Conservation (phyloP, 2,797 vertebrate genomes). For the Tiaroga cobitis region DNA sequence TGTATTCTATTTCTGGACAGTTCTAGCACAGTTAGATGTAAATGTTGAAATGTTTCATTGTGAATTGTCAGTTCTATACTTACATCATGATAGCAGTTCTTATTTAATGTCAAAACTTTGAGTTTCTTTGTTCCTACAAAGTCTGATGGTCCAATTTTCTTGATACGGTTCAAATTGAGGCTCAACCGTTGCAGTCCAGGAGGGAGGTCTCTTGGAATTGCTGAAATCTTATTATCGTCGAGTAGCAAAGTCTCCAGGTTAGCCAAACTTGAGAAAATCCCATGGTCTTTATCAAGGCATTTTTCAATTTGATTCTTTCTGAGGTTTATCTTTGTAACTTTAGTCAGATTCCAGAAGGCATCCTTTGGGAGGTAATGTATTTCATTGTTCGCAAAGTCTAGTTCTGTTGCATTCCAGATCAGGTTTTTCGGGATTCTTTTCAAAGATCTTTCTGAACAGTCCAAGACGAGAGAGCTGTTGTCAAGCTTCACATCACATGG, state of each 20-base stretch:
- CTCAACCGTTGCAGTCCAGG: constrained; percentile 62
- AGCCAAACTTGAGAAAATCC: constrained; percentile 65
- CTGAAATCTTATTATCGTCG: constrained; percentile 67
- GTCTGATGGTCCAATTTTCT: constrained; percentile 57
- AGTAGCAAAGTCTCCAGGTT: constrained; percentile 66
- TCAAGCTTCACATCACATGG: constrained; percentile 58
- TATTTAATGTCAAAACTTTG: constrained; percentile 57
- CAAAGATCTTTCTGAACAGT: constrained; percentile 60
- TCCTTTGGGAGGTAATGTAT: constrained; percentile 61
- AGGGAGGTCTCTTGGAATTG: constrained; percentile 69
- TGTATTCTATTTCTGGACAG: constrained; percentile 63
- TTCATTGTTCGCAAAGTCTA: constrained; percentile 65
- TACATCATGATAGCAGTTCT: constrained; percentile 68
- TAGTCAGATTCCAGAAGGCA: constrained; percentile 64
- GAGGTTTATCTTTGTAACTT: constrained; percentile 67
- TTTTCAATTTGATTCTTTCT: constrained; percentile 58
- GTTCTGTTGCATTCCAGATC: constrained; percentile 56
- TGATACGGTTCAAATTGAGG: constrained; percentile 69
- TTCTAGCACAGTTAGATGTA: constrained; percentile 55
- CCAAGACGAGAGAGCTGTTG: constrained; percentile 57
- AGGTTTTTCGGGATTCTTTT: constrained; percentile 63
- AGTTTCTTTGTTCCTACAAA: constrained; percentile 57
- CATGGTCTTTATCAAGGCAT: constrained; percentile 50
- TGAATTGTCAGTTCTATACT: constrained; percentile 43
- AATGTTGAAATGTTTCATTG: constrained; percentile 44